Base-by-base conservation (phyloP, 2,888 invertebrate genomes). In the Flexamia atlantica region DNA sequence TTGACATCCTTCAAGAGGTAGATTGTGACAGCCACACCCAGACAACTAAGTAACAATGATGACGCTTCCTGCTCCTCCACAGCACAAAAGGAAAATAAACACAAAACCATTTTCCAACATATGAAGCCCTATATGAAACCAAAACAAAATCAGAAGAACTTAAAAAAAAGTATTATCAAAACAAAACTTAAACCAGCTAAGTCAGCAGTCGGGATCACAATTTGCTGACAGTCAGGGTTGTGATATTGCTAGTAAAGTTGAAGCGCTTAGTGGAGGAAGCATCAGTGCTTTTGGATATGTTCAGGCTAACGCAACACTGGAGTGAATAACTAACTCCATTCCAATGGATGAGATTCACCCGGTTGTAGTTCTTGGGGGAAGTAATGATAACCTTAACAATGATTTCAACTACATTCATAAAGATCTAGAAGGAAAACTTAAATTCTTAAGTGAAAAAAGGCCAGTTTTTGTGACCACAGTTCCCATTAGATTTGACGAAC, bases 221-320 rank as follows among this genome's bases (percentile, higher is more conserved):
- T 30, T 32, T 68, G 68, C 17, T 30, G 68, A 68, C n/a, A 68
- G 68, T 28, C 68, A 68, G 17, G 68, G 68, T n/a, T 30, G 17
- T 12, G 36, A 68, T 68, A 30, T 68, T 7, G 68, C 68, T 9
- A 68, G 20, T 1, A 68, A 68, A 36, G 20, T 68, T 25, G 68
- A 68, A 30, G 17, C 2, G 2, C 17, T 68, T n/a, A 68, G 68
- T 28, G 4, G 2, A 5, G 68, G 68, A 4, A 30, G 17, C 4
- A 68, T 68, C 4, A 30, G 14, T 25, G 32, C 68, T 4, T 68
- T 68, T 68, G 68, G 68, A 28, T 68, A 68, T 17, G 32, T 68
- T n/a, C 3, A 17, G 20, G 68, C 68, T 4, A 68, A 68, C n/a
- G n/a, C 30, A 10, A 30, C 68, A 30, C n/a, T 68, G 17, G 10